These are phyloP conservation scores for Poeciliopsis prolifica DNA, from an alignment of 2,113 vertebrate genomes.

Conservation along the genomic window DNA sequence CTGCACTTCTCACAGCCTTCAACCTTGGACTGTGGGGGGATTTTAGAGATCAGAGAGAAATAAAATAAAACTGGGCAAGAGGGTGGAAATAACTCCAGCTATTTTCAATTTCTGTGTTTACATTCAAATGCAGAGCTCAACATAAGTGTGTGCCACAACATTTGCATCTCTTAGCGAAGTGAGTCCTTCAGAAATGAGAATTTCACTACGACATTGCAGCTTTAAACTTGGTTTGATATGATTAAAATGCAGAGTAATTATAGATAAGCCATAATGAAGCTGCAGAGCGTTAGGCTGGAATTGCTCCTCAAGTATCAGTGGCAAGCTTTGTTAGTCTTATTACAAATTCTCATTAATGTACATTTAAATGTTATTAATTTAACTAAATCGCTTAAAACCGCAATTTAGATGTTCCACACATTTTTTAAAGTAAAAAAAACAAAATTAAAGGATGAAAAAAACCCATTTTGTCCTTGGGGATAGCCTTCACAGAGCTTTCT, in stretches of 20 bases:
- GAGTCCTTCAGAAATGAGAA: neutral
- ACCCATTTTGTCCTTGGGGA: slow-evolving; percentile 24
- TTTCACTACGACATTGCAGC: slow-evolving; percentile 13
- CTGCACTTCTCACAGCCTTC: slow-evolving; percentile 76
- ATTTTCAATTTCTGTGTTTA: neutral
- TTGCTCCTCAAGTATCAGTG: slow-evolving; percentile 25
- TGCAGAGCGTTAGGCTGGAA: slow-evolving; percentile 11
- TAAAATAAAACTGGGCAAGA: slow-evolving; percentile 3
- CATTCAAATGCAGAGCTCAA: neutral
- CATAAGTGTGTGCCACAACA: neutral
- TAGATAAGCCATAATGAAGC: slow-evolving; percentile 28
- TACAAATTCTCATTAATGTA: slow-evolving; percentile 34
- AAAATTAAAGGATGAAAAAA: neutral
- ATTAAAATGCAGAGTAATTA: slow-evolving; percentile 7
- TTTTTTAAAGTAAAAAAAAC: neutral
- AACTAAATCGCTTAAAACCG: neutral
- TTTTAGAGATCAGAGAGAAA: neutral
- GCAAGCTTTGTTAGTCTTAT: slow-evolving; percentile 25
- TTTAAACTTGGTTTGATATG: neutral
- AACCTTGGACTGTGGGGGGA: slow-evolving; percentile 58
- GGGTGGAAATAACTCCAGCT: neutral
- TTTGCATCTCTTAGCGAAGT: neutral
- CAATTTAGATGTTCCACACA: neutral
- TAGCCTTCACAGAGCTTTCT: slow-evolving; percentile 1
- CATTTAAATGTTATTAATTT: slow-evolving; percentile 8